These are phyloP conservation scores for Linyphia triangularis DNA, from an alignment of 2,888 invertebrate species.

Conservation along the genomic window DNA sequence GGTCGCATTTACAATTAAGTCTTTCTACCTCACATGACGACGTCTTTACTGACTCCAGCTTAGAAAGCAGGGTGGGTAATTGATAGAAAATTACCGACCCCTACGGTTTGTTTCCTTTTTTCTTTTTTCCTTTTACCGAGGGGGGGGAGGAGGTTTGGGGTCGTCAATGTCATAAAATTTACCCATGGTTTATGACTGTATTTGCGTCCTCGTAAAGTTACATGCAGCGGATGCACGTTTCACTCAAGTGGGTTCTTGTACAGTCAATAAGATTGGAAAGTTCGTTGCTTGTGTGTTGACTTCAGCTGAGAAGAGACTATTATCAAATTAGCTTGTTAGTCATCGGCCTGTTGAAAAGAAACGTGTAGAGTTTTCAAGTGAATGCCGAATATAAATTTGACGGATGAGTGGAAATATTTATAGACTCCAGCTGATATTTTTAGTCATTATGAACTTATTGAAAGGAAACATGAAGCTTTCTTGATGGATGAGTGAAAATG, in stretches of 20 bases:
- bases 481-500: too few species aligned
- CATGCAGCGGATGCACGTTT: constrained; percentile 39
- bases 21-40: constrained; percentile 65
- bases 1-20: constrained; percentile 61
- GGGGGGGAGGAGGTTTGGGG: constrained; percentile 32
- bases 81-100: constrained; percentile 56
- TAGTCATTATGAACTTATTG: too few species aligned
- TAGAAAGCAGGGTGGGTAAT: constrained; percentile 52
- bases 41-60: constrained; percentile 45
- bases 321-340: not conserved
- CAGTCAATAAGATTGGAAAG: not conserved
- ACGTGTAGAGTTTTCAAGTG: not conserved
- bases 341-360: not conserved
- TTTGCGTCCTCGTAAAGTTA: constrained; percentile 56
- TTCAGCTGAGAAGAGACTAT: not conserved
- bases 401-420: not conserved
- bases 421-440: too few species aligned
- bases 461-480: too few species aligned
- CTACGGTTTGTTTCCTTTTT: not conserved
- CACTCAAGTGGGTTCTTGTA: not conserved
- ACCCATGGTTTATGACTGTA: constrained; percentile 64
- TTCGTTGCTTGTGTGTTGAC: not conserved
- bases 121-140: constrained; percentile 16
- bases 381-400: not conserved
- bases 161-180: constrained; percentile 48